Base-by-base conservation (phyloP, 2,797 vertebrate genomes). In the Sebastes oblongus region DNA sequence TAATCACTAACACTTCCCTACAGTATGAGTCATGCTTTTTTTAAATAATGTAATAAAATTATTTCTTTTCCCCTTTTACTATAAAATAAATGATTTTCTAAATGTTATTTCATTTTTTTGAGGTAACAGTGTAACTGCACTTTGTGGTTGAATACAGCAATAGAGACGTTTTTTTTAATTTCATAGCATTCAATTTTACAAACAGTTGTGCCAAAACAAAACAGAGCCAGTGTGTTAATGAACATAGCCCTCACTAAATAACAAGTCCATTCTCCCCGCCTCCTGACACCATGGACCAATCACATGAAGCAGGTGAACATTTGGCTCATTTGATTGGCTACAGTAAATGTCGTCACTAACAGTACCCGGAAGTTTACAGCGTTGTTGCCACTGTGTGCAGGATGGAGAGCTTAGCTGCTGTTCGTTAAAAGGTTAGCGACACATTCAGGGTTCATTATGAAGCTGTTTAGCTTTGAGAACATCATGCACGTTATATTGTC, bases 301-400 rank as follows among this genome's bases (percentile, higher is more conserved):
- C 76, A 82, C 1, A 70, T 13, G 29, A 34, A 30, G 27, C 9
- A 25, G 1, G 2, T 20, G 59, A 65, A 0, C 13, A 7, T 29
- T 18, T 11, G 3, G 1, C 18, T 75, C 5, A 25, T 73, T 24
- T 89, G 56, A 92, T 93, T 91, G 91, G 91, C 68, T 78, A 29
- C 16, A 8, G 2, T 24, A 22, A 2, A 1, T 6, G 46, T 52
- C 50, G 24, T 42, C 32, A 12, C 6, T 3, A 1, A 2, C 0
- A 1, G 13, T 3, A 77, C 42, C 85, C 34, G 90, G 88, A 93
- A 81, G 86, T 91, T 80, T 60, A 76, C 71, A 3, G 36, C 39
- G 29, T 24, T 30, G 59, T 42, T 42, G 70, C 52, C 10, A 39
- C 5, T 52, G 14, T 46, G 13, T 39, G 46, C 77, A 75, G 25